A percentile compares a stretch with the other conserved stretches of the same genome.
phyloP scores from a whole-genome alignment of 23 tunicate genomes.

The Styela clava region DNA sequence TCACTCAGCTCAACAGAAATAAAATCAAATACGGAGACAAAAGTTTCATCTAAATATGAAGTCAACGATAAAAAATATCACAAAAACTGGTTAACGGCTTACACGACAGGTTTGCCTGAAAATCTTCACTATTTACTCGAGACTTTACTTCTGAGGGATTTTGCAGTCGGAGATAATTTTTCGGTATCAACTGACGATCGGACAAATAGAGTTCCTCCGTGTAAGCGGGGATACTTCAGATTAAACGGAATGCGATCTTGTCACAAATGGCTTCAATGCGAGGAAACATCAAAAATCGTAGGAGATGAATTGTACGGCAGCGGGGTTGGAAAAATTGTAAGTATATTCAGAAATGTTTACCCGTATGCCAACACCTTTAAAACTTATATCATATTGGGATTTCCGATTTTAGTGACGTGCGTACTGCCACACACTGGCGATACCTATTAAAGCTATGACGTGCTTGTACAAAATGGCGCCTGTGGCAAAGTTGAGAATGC shows the following conservation, averaged over 20 bases:
- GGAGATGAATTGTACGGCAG: neutral
- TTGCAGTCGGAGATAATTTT: neutral
- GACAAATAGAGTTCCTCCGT: neutral
- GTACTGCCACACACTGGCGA: no score
- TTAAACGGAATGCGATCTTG: constrained; percentile 22
- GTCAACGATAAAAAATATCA: neutral
- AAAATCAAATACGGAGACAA: no score
- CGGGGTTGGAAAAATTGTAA: constrained; percentile 32
- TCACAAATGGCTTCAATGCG: constrained; percentile 16
- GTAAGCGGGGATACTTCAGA: constrained; percentile 15
- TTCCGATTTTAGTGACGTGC: no score
- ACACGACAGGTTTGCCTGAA: constrained; percentile 4
- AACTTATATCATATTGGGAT: no score
- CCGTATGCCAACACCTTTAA: no score
- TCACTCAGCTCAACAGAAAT: no score
- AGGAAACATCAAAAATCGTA: neutral
- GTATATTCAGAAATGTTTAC: neutral
- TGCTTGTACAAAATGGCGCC: no score
- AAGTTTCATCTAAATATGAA: neutral
- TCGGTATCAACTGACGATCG: neutral
- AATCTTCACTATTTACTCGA: neutral
- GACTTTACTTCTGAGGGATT: constrained; percentile 5
- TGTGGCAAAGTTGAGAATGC: no score
- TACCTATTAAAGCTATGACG: no score
- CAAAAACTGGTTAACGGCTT: constrained; percentile 5